A percentile compares a stretch with the other conserved stretches of the same genome.
phyloP scores from a whole-genome alignment of 2,888 invertebrate genomes.

The Drosophila ustulata region DNA sequence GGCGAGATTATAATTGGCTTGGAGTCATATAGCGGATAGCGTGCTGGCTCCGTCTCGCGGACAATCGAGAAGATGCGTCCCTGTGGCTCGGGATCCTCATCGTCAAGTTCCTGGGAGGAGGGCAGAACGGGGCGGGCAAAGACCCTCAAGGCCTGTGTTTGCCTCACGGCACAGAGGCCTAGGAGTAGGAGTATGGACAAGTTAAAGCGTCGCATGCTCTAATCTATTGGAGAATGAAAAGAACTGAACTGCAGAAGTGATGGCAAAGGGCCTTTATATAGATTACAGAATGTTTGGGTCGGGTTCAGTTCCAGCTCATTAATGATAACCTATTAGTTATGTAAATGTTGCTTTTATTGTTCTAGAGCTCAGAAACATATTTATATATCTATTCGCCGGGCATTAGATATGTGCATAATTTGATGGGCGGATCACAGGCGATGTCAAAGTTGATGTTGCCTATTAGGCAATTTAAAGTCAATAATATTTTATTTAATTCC shows the following conservation, averaged over 20 bases:
- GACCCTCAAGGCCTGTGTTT: constrained; percentile 11
- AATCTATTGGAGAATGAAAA: constrained; percentile 4
- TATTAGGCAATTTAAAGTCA: constrained; percentile 20
- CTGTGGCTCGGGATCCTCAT: constrained; percentile 33
- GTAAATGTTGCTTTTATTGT: constrained; percentile 17
- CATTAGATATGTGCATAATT: constrained; percentile 42
- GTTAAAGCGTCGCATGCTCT: constrained; percentile 32
- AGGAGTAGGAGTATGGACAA: constrained; percentile 16
- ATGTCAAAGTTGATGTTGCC: constrained; percentile 47
- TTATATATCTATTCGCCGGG: not conserved
- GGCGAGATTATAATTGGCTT: constrained; percentile 41
- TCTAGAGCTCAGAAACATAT: not conserved
- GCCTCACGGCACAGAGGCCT: constrained; percentile 27
- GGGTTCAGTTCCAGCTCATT: constrained; percentile 26
- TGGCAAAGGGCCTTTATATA: constrained; percentile 34
- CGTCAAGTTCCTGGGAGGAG: constrained; percentile 1
- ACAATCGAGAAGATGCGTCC: constrained; percentile 42
- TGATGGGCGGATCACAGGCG: not conserved
- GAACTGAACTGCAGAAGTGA: constrained; percentile 30
- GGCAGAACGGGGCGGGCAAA: constrained; percentile 18
- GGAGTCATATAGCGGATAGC: constrained; percentile 14
- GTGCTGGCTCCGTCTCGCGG: constrained; percentile 23
- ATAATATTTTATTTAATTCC: constrained; percentile 1
- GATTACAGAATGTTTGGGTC: constrained; percentile 17
- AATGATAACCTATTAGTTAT: constrained; percentile 26